Conservation (phyloP, 2,797 vertebrate species). For the Pachyuromys duprasi region DNA sequence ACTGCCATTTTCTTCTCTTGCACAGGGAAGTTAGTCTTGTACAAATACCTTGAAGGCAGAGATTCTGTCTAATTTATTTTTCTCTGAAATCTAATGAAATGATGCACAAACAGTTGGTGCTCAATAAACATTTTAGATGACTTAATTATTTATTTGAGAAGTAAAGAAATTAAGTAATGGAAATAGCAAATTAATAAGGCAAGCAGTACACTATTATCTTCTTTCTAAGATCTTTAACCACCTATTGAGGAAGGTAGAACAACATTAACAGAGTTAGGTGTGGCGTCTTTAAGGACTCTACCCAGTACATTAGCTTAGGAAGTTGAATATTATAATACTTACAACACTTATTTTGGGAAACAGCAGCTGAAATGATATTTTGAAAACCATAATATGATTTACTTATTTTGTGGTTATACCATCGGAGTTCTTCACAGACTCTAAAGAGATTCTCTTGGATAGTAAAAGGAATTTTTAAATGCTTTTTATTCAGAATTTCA, state of each 20-base stretch:
- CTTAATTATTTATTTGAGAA: slow-evolving; percentile 2
- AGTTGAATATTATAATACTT: background rate
- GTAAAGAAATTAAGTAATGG: background rate
- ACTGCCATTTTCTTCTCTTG: background rate
- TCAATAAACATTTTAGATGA: background rate
- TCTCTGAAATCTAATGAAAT: background rate
- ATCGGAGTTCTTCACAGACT: background rate
- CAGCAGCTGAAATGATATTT: background rate
- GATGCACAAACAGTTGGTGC: background rate
- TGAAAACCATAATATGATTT: background rate
- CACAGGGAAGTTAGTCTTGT: background rate
- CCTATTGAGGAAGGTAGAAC: background rate
- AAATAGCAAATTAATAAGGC: background rate
- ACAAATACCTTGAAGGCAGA: background rate
- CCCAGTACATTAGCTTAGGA: background rate
- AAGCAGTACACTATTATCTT: slow-evolving; percentile 23
- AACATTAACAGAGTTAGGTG: background rate
- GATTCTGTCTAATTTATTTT: background rate
- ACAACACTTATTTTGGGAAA: background rate
- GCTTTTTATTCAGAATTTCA: background rate
- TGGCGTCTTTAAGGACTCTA: background rate
- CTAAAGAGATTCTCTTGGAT: background rate
- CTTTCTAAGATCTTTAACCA: background rate
- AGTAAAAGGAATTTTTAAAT: background rate
- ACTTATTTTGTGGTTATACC: background rate